Base-by-base conservation (phyloP, 2,113 vertebrate genomes). In the Cavia aperea region DNA sequence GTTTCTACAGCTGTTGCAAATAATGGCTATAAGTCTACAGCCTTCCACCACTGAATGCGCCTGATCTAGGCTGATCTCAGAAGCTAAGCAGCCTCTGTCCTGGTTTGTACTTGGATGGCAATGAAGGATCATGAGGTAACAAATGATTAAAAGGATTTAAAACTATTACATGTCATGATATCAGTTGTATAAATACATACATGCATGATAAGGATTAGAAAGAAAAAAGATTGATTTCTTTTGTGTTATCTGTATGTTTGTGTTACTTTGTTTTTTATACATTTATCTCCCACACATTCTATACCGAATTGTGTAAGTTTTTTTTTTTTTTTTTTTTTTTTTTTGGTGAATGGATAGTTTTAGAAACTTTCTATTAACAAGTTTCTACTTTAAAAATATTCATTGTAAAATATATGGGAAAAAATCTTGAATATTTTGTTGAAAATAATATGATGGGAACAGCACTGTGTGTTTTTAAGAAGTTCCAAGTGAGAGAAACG, bases 111-210 rank as follows among this genome's bases (percentile, higher is more conserved):
- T n/a, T 70, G 18, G 33, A n/a, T 70, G 36, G 54, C 94, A 75
- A 82, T 49, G 81, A 84, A 92, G 33, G 36, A 88, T 85, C 19
- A 75, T 58, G 66, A 75, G 65, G 36, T 86, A 18, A 66, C 86
- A 78, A 88, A 39, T 86, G 39, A 78, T 65, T 58, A 75, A 94
- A 75, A 78, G 54, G 54, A 88, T 78, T 94, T 82, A 86, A 86
- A 92, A 54, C 31, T 65, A 12, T 93, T 63, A 26, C 68, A 19
- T 66, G 39, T 90, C 75, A 5, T 36, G 24, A 62, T 63, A 2
- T 56, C 39, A 72, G 5, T 83, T 79, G 14, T 73, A 14, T 66
- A 54, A 85, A n/a, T 63, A 36, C 26, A 81, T 29, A 89, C 63
- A 31, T 63, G 29, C 33, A 43, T 46, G 63, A 7, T 70, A 88